Percentiles rank a stretch among this genome's conserved stretches.
Conservation (phyloP, 2,888 invertebrate species). For the Drosophila flavopinicola region DNA sequence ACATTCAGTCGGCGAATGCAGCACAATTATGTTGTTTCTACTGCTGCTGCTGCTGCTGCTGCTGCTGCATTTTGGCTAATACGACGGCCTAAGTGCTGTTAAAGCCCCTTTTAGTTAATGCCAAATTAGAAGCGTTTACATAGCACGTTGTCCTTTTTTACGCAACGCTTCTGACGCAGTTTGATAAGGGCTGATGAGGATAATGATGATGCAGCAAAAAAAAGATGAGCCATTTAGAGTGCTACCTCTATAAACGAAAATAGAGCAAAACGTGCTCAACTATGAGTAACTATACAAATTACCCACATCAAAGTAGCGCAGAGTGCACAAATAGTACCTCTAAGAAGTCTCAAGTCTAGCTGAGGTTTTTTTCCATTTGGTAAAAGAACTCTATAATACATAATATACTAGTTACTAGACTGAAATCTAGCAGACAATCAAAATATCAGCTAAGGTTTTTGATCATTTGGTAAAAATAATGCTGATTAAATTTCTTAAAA, state of each 20-base stretch:
- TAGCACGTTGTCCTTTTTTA: slow-evolving; percentile 63
- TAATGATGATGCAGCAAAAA: slow-evolving; percentile 5
- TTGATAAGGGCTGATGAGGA: slow-evolving; percentile 39
- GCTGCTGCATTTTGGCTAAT: slow-evolving; percentile 57
- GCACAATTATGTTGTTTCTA: slow-evolving; percentile 71
- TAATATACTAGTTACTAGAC: too few relatives aligned
- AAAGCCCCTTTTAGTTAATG: slow-evolving; percentile 59
- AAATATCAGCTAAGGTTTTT: too few relatives aligned
- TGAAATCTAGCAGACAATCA: too few relatives aligned
- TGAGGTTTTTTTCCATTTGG: too few relatives aligned
- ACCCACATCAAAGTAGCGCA: too few relatives aligned
- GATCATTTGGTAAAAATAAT: too few relatives aligned
- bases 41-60: slow-evolving; percentile 30
- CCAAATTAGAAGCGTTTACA: slow-evolving; percentile 72
- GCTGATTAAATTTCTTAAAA: too few relatives aligned
- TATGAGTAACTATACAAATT: slow-evolving; percentile 1
- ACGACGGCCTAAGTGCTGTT: slow-evolving; percentile 48
- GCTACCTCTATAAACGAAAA: slow-evolving; percentile 24
- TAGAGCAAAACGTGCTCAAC: slow-evolving; percentile 16
- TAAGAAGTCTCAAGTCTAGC: too few relatives aligned
- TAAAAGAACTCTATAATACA: too few relatives aligned
- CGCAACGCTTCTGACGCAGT: slow-evolving; percentile 49
- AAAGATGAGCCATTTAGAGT: slow-evolving; percentile 9
- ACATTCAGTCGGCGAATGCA: slow-evolving; percentile 24
- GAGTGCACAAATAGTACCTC: too few relatives aligned